Percentiles rank a stretch among this genome's conserved stretches.
phyloP scores from a whole-genome alignment of 2,113 vertebrate species.

The Carassius gibelio region DNA sequence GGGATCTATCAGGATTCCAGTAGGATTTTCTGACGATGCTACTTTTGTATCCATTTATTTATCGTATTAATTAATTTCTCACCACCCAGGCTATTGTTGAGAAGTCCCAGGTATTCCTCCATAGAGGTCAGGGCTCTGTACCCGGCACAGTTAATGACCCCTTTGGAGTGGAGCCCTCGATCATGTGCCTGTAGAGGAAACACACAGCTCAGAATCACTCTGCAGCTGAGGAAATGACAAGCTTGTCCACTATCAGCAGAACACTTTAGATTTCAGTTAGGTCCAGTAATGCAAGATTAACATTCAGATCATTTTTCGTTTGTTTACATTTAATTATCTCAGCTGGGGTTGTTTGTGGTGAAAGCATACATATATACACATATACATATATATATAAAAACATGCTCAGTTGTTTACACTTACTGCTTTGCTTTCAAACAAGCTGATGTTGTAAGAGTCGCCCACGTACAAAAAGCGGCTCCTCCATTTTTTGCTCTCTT shows the following conservation, averaged over 20 bases:
- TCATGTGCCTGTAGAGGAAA: constrained; percentile 81
- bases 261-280: background rate
- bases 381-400: no score
- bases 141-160: constrained; percentile 86
- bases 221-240: background rate
- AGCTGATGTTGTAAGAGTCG: constrained; percentile 83
- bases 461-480: constrained; percentile 88
- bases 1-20: no score
- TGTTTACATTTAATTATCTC: constrained; percentile 23
- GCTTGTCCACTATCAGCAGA: background rate
- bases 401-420: constrained; percentile 53
- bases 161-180: constrained; percentile 79
- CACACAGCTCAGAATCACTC: background rate
- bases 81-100: constrained; percentile 88
- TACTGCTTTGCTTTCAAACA: constrained; percentile 87
- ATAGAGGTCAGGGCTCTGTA: constrained; percentile 88
- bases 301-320: background rate
- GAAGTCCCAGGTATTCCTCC: constrained; percentile 88
- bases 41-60: no score
- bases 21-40: no score
- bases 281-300: background rate
- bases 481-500: constrained; percentile 93
- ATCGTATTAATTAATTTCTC: constrained; percentile 26
- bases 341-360: constrained; percentile 2
- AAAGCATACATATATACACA: background rate